Base-by-base conservation (phyloP, 2,888 invertebrate genomes). In the Linyphia triangularis region DNA sequence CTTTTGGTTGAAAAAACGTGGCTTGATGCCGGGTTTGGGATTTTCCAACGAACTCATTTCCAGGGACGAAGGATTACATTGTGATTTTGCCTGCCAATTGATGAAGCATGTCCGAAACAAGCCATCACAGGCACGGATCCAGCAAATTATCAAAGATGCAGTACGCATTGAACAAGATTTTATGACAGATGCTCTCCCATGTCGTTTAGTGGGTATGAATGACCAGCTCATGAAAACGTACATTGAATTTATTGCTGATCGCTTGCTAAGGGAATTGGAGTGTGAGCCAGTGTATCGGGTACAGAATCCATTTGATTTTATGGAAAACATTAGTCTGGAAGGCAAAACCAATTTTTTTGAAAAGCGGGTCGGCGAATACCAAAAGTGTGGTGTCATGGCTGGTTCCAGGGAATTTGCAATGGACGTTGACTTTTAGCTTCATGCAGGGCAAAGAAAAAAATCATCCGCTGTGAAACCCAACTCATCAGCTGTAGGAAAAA, bases 261-360 rank as follows among this genome's bases (percentile, higher is more conserved):
- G 99, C 89, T 94, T 99, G 61, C 94, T 99, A 1, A 92, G 95
- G 0, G 99, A 99, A 92, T 94, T 99, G 51, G 95, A 95, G 40
- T 97, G 97, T 91, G 95, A 95, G 81, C 98, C 98, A 95, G 97
- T 97, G 90, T 99, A 97, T 93, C 95, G 96, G 91, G 95, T 96
- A 0, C 96, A 96, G 91, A 99, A 99, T 94, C 99, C 99, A 7
- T 99, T 99, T 93, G 98, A 98, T 93, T 99, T 99, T 93, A 99
- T 99, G 99, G 98, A 98, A 92, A 96, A 97, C 91, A 99, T 99
- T 91, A 99, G 99, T 0, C 94, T 99, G 91, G 98, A 99, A 92
- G 99, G 99, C 19, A 99, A 99, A 93, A 99, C 99, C 0, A 99
- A 99, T 93, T 99, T 99, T 94, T 99, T 99, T 92, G 99, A 99